Base-by-base conservation (phyloP, 2,888 invertebrate species). In the Proisotoma minuta region DNA sequence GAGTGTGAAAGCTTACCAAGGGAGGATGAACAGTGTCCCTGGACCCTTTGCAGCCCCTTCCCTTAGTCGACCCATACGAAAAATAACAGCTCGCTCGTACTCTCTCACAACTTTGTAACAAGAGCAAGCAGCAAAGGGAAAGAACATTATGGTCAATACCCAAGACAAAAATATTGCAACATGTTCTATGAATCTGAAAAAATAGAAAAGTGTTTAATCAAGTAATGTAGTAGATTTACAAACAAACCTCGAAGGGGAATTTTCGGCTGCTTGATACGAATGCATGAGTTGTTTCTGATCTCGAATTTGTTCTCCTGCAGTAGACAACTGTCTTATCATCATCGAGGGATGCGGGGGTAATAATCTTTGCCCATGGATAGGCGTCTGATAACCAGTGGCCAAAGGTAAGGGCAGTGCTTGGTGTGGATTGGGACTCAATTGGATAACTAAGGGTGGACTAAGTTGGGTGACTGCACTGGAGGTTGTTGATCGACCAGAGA, bases 11-110 rank as follows among this genome's bases (percentile, higher is more conserved):
- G n/a, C n/a, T n/a, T n/a, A n/a, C n/a, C 84, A 85, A 2, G 85
- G 85, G 57, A 85, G 76, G 34, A 84, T 76, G 75, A 85, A 84
- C 65, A 85, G 81, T 70, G 85, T 78, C 50, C 84, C 81, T 0
- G 81, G 80, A 2, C 83, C 83, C 64, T 80, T 79, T 8, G 82
- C 78, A 1, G 82, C 82, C 3, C 82, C 82, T 18, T 77, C 75
- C 43, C 79, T 69, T 18, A 81, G 74, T 27, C 81, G 76, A 51
- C 81, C 81, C 51, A 81, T 76, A 54, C 81, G 76, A 74, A 81
- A 81, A 56, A 81, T 80, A 54, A 81, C 81, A 22, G 80, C 81
- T 63, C 81, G 74, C 73, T 81, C 80, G 75, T 81, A 81, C 73
- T 81, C 81, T 71, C 80, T 79, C 0, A 80, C 80, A 47, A 81